These are phyloP conservation scores for Microtus montanus DNA, from an alignment of 2,113 vertebrate species.

Conservation along the genomic window DNA sequence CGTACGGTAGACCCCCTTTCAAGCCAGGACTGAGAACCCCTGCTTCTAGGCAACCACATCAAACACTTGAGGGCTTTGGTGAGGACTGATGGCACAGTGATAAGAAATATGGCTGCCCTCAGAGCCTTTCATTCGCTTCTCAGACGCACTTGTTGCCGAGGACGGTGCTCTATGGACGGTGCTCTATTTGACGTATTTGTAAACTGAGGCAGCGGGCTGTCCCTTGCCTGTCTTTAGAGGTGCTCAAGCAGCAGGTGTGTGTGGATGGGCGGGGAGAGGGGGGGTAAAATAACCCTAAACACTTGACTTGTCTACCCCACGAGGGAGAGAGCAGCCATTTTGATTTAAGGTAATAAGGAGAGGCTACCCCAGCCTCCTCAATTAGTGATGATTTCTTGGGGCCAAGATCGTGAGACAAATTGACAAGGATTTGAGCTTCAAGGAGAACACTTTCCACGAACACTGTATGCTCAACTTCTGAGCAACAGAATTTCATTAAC, in stretches of 20 bases:
- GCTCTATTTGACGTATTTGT: slow-evolving; percentile 59
- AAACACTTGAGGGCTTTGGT: slow-evolving; percentile 52
- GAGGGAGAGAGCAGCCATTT: not conserved
- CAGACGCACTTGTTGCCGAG: slow-evolving; percentile 58
- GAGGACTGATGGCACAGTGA: slow-evolving; percentile 58
- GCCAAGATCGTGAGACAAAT: not conserved
- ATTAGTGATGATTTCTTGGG: not conserved
- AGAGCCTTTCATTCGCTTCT: not conserved
- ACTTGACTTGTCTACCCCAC: not conserved
- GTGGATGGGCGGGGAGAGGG: no score
- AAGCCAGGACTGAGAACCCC: slow-evolving; percentile 42
- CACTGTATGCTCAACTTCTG: not conserved
- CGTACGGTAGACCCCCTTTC: slow-evolving; percentile 54
- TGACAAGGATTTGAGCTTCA: not conserved
- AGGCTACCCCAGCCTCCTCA: fast-evolving
- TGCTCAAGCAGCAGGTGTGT: not conserved
- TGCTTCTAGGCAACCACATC: slow-evolving; percentile 66
- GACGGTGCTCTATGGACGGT: not conserved
- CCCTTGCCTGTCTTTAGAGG: not conserved
- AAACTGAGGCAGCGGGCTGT: slow-evolving; percentile 68
- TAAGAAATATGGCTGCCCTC: slow-evolving; percentile 46
- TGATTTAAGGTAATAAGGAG: not conserved
- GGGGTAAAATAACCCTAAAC: not conserved
- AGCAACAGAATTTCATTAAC: not conserved
- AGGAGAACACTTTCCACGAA: not conserved